phyloP scores from a whole-genome alignment of 2,113 vertebrate genomes.

The Centropus bengalensis region DNA sequence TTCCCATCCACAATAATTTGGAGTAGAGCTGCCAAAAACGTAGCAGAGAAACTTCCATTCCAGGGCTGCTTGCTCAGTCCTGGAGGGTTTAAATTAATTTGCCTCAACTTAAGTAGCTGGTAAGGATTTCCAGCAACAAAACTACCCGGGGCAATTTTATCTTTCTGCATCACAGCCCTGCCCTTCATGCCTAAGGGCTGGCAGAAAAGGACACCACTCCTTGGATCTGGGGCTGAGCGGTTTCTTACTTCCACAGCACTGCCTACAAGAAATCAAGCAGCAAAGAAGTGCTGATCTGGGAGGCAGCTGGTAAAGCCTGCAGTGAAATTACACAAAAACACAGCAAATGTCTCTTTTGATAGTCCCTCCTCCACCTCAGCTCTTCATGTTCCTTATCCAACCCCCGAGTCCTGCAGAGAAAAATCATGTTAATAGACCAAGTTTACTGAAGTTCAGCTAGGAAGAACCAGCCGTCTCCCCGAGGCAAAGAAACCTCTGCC shows the following conservation, averaged over 20 bases:
- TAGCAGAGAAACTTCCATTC: background rate
- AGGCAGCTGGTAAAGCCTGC: constrained; percentile 35
- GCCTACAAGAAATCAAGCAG: constrained; percentile 36
- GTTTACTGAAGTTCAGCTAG: constrained; percentile 38
- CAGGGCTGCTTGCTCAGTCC: background rate
- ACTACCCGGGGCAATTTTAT: constrained; percentile 14
- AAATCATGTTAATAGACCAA: constrained; percentile 42
- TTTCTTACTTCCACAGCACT: background rate
- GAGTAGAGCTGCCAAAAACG: background rate
- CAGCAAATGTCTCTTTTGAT: constrained; percentile 35
- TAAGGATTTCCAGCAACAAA: constrained; percentile 30
- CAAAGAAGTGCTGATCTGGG: background rate
- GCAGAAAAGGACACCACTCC: constrained; percentile 4
- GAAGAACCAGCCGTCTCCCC: background rate
- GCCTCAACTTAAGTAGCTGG: background rate
- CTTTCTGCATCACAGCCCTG: constrained; percentile 43
- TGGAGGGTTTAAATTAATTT: constrained; percentile 16
- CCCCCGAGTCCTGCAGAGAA: constrained; percentile 54
- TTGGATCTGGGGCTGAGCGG: background rate
- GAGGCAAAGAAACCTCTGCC: constrained; percentile 39
- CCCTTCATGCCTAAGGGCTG: constrained; percentile 49
- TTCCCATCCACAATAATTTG: background rate
- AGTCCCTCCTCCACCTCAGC: constrained; percentile 46
- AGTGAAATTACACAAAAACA: constrained; percentile 40
- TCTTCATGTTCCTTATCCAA: constrained; percentile 44